Conservation (phyloP, 2,888 invertebrate genomes). For the Ametastegia equiseti region DNA sequence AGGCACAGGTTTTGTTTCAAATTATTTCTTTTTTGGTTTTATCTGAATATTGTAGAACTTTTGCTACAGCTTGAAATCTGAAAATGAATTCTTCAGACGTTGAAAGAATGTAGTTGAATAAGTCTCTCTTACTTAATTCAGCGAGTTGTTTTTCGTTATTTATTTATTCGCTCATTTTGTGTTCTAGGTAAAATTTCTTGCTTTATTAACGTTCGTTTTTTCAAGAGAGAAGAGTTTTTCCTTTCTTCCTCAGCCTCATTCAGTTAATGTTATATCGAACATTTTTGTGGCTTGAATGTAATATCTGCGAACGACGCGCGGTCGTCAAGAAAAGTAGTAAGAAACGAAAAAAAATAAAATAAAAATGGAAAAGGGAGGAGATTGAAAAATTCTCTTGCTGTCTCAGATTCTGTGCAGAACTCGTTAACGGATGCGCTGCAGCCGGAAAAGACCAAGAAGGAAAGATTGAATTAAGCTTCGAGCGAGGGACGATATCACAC, state of each 20-base stretch:
- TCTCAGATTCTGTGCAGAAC: conserved; percentile 6
- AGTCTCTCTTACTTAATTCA: too few species aligned
- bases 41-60: too few species aligned
- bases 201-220: background rate
- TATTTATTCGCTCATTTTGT: too few species aligned
- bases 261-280: background rate
- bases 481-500: conserved; percentile 7
- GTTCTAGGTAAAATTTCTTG: too few species aligned
- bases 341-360: background rate
- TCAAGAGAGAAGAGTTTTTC: background rate
- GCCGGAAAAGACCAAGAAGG: conserved; percentile 20
- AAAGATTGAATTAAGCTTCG: conserved; percentile 30
- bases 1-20: too few species aligned
- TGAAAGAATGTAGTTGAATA: too few species aligned
- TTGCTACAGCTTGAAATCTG: too few species aligned
- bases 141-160: too few species aligned
- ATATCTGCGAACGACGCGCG: too few species aligned
- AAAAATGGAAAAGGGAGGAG: conserved; percentile 51
- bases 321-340: background rate
- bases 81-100: too few species aligned
- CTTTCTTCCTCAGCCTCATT: background rate
- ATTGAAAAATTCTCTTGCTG: background rate
- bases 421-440: conserved; percentile 25
- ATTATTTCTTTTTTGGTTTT: too few species aligned
- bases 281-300: background rate